Evolutionary conservation across 2,797 vertebrate species (phyloP), one percentile per base, ranked within the genome.

Genomic region (Silurus lanzhouensis): DNA sequence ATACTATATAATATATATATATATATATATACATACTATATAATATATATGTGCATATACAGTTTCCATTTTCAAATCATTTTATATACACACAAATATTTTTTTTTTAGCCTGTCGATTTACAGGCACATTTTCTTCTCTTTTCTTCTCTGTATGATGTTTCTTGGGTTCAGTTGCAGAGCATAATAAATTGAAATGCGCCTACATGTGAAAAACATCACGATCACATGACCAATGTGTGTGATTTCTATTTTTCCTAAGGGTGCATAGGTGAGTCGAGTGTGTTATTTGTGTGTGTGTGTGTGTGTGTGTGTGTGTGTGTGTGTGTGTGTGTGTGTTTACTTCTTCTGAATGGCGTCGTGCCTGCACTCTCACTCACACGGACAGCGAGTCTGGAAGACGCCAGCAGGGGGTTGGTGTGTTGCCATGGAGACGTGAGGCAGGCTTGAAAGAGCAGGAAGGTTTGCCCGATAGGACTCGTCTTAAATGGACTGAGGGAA

Each of bases 401-500:
- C 91, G 94, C 94, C 94, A 94, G 94, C 94, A 93, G 94, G 93
- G 94, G 71, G 93, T 93, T 95, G 93, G 92, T 94, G 93, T 93
- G 95, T 96, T 95, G 93, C 94, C 93, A 96, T 95, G 95, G 95
- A 92, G 94, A 95, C 94, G 93, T 93, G 93, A 94, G 93, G 92
- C 87, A 93, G 93, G 94, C 93, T 94, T 95, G 93, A 95, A 94
- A 94, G 94, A 94, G 94, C 93, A 94, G 93, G 90, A 92, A 92
- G 94, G 94, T 95, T 95, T 93, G 93, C 94, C 93, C 93, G 93
- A 94, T 93, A 95, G 92, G 92, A 94, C 93, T 91, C 90, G 92
- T 93, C 93, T 94, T 93, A 93, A 94, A 93, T 94, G 92, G 92
- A 91, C 92, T 87, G 93, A 93, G 92, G 91, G 80, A 88, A 86